Evolutionary conservation across 2,113 vertebrate species (phyloP).

Genomic region (Accipiter virgatus): DNA sequence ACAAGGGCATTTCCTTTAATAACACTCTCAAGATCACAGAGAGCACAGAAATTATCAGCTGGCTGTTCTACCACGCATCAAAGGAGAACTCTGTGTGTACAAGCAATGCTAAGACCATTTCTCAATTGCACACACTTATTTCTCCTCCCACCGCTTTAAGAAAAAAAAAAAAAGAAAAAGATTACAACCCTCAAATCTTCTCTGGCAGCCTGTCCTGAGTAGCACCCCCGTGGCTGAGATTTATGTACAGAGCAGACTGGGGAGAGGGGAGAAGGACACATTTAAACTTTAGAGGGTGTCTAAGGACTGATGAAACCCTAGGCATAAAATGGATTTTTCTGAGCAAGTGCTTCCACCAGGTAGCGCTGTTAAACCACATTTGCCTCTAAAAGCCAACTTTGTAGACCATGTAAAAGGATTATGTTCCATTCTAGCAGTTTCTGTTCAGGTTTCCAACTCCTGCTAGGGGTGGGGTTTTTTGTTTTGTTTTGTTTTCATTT

Average conservation of each 20-base stretch:
- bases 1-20: no score
- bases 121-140: background rate
- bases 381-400: background rate
- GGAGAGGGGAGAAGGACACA: no score
- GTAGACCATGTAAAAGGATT: rapidly evolving
- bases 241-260: rapidly evolving
- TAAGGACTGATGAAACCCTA: rapidly evolving
- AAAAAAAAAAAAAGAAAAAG: no score
- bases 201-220: background rate
- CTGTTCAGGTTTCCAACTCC: background rate
- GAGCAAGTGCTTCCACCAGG: background rate
- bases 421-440: background rate
- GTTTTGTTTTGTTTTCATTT: background rate
- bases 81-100: rapidly evolving
- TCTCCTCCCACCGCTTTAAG: rapidly evolving
- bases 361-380: background rate
- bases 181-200: background rate
- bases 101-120: background rate
- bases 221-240: background rate
- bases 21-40: rapidly evolving
- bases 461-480: background rate
- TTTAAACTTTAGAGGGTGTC: no score
- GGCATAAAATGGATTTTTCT: rapidly evolving
- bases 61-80: rapidly evolving
- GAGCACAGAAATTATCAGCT: rapidly evolving